A percentile compares a stretch with the other conserved stretches of the same genome.
Evolutionary conservation across 2,113 vertebrate species (phyloP).

Genomic region (Jacana jacana): DNA sequence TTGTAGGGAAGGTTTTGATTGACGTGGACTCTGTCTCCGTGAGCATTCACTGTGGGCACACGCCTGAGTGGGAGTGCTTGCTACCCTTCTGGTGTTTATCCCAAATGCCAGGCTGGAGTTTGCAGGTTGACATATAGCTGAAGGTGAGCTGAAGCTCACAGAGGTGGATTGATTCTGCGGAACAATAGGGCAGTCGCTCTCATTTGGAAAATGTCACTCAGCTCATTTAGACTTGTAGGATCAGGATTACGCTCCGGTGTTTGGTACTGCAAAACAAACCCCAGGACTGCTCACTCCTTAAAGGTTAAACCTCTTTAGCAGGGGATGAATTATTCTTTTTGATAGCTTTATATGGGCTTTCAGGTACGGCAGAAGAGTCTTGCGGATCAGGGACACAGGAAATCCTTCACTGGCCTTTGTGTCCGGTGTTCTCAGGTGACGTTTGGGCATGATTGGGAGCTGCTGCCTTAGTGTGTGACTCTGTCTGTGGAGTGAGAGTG

Average conservation of each 20-base stretch:
- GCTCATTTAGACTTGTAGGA: neutral
- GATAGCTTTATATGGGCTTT: neutral
- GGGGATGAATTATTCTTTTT: neutral
- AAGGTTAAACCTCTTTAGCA: neutral
- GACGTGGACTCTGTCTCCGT: neutral
- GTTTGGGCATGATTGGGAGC: neutral
- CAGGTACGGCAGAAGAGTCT: neutral
- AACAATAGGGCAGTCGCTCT: neutral
- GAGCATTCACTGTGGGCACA: neutral
- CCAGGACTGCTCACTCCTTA: neutral
- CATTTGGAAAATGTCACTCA: neutral
- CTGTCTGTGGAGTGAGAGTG: accelerated
- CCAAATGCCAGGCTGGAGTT: neutral
- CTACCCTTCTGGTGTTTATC: neutral
- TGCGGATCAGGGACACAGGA: neutral
- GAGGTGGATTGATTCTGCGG: neutral
- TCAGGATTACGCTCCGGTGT: neutral
- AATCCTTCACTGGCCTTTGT: neutral
- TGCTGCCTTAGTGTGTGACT: neutral
- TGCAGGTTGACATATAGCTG: neutral
- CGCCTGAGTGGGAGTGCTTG: neutral
- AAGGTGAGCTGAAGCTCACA: neutral
- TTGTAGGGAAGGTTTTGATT: neutral
- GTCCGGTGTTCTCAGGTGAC: neutral
- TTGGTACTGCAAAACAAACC: neutral